These are phyloP conservation scores for Eupelmus urozonus DNA, from an alignment of 2,888 invertebrate species.

Conservation along the genomic window DNA sequence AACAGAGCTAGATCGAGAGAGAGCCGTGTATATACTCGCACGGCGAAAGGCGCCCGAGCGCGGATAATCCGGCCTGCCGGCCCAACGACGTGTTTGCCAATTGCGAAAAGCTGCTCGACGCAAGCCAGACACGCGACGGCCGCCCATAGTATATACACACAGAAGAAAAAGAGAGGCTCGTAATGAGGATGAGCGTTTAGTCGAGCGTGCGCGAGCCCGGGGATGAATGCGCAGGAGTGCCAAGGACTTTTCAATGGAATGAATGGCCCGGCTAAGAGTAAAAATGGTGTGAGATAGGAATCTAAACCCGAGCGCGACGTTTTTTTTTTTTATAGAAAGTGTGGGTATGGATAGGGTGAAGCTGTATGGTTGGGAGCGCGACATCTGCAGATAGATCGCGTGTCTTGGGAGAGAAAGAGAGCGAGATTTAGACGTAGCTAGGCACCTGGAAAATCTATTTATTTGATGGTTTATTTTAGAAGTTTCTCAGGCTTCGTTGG, in stretches of 20 bases:
- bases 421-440: not conserved
- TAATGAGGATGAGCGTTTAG: conserved; percentile 53
- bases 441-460: conserved; percentile 45
- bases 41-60: not conserved
- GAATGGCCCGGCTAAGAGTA: not conserved
- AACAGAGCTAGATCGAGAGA: not conserved
- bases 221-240: conserved; percentile 7
- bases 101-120: conserved; percentile 44
- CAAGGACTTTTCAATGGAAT: not conserved
- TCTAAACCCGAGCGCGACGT: conserved; percentile 8
- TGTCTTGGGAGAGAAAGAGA: too few species aligned
- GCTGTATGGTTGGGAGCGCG: conserved; percentile 20
- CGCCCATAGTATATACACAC: too few species aligned
- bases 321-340: conserved; percentile 15
- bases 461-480: not conserved
- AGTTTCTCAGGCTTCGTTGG: not conserved
- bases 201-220: conserved; percentile 55
- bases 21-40: too few species aligned
- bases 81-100: conserved; percentile 38
- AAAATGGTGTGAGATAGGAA: conserved; percentile 33
- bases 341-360: conserved; percentile 41
- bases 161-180: not conserved
- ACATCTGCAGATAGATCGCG: conserved; percentile 23
- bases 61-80: conserved; percentile 44
- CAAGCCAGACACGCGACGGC: conserved; percentile 2